A percentile compares a stretch with the other conserved stretches of the same genome.
Evolutionary conservation across 2,113 vertebrate genomes (phyloP).

Genomic region (Atherinomorus stipes): DNA sequence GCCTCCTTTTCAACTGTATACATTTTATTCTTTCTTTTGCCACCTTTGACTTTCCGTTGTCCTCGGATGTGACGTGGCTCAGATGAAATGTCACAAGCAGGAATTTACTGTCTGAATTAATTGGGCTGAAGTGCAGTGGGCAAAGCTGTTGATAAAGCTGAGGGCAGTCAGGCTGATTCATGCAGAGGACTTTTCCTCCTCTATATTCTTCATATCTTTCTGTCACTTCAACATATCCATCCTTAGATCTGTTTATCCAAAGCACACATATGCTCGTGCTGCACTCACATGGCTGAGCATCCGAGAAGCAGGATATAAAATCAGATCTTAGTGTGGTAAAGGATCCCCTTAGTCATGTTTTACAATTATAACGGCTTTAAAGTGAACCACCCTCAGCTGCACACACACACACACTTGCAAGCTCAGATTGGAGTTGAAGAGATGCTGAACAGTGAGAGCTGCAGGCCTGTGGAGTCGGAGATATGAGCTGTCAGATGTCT

Average conservation of each 20-base stretch:
- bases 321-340: constrained; percentile 31
- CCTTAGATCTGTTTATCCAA: constrained; percentile 24
- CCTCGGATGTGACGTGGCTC: constrained; percentile 41
- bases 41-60: constrained; percentile 16
- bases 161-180: constrained; percentile 24
- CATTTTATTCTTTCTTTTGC: not conserved
- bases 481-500: constrained; percentile 61
- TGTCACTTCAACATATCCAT: constrained; percentile 11
- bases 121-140: constrained; percentile 43
- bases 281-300: constrained; percentile 26
- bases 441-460: constrained; percentile 33
- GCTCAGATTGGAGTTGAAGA: constrained; percentile 23
- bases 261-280: not conserved
- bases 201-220: constrained; percentile 9
- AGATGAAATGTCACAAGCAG: constrained; percentile 65
- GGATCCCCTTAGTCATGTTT: constrained; percentile 21
- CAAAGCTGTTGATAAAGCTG: constrained; percentile 65
- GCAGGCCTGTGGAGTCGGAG: constrained; percentile 26
- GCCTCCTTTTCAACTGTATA: constrained; percentile 8
- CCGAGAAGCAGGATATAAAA: constrained; percentile 16
- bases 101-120: constrained; percentile 75
- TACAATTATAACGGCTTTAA: constrained; percentile 36
- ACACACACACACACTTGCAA: not conserved
- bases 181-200: constrained; percentile 33
- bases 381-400: not conserved